Evolutionary conservation across 23 tunicate species (phyloP), one percentile per base, ranked within the genome.

Genomic region (Diplosoma virens): DNA sequence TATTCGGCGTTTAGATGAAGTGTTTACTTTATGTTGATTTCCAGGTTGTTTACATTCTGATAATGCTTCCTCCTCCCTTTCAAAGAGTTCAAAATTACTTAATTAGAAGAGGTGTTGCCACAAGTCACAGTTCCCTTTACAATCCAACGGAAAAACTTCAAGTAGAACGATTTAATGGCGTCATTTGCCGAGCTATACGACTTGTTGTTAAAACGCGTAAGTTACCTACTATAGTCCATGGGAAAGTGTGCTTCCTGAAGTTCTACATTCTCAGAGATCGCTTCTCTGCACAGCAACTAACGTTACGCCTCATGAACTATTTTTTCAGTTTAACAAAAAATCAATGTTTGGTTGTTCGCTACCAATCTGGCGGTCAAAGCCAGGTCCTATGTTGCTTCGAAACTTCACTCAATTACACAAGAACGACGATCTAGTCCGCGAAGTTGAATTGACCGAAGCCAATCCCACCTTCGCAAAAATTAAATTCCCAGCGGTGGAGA

Each of bases 401-500:
- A 32, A 34, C 16, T 52, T 48, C 28, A 65, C 50, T 14, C 64
- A 34, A 6, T 18, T 65, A 23, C 17, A 34, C 33, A 73, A 73
- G 50, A 28, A 73, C 27, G 79, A 73, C 16, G 29, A 11, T 32
- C 17, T 61, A 9, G 81, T 76, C 48, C 27, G 32, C 1, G 48
- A 61, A 41, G 81, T 76, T 59, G 50, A 76, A 20, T 59, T 76
- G 74, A 66, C 32, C 17, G 48, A 61, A 14, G 71, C 74, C 16
- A 76, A 59, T 31, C 81, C 81, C 3, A 76, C 23, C 18, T 76
- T 59, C 33, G 81, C 71, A 21, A 47, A 32, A 7, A 30, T 76
- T 14, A 47, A 73, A 2, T 76, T 59, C 70, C 52, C 11, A 73
- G 60, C 24, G 81, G 81, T 4, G 24, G 81, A 3, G 81, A 76